phyloP scores from a whole-genome alignment of 2,888 invertebrate species.

The Cryptocheilus praepositus region DNA sequence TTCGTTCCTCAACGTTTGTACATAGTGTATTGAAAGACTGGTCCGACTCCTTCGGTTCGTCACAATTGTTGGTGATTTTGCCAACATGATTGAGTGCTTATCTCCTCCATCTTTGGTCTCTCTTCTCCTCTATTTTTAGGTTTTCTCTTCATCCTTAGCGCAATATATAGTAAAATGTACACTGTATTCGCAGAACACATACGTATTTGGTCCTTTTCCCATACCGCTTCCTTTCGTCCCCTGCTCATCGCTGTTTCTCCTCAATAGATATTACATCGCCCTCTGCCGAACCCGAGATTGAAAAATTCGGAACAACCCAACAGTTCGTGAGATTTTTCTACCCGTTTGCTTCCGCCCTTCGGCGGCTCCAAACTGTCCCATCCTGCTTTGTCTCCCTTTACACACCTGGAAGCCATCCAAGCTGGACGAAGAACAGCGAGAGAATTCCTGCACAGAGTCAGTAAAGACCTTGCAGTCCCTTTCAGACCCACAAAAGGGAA shows the following conservation, averaged over 20 bases:
- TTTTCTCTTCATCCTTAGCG: conserved; percentile 31
- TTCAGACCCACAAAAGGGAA: conserved; percentile 10
- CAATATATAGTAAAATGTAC: no score
- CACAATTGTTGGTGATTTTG: conserved; percentile 50
- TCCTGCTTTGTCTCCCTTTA: conserved; percentile 3
- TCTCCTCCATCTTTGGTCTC: conserved; percentile 19
- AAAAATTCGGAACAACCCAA: conserved; percentile 27
- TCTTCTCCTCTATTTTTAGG: neutral
- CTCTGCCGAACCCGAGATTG: conserved; percentile 24
- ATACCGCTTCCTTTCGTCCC: conserved; percentile 27
- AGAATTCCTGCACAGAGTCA: conserved; percentile 16
- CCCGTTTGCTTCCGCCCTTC: conserved; percentile 25
- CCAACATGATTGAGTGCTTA: conserved; percentile 36
- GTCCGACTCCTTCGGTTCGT: conserved; percentile 29
- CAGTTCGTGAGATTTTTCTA: conserved; percentile 36
- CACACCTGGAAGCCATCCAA: neutral
- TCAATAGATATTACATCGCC: conserved; percentile 37
- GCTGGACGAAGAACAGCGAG: conserved; percentile 11
- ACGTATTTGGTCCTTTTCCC: conserved; percentile 1
- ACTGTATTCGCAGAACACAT: neutral
- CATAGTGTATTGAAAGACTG: conserved; percentile 25
- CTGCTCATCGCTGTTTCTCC: conserved; percentile 18
- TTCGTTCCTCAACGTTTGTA: conserved; percentile 31
- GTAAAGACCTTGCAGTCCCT: conserved; percentile 15
- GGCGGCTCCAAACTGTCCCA: conserved; percentile 18